Conservation (phyloP, 2,797 vertebrate species). For the Chiroxiphia lanceolata region DNA sequence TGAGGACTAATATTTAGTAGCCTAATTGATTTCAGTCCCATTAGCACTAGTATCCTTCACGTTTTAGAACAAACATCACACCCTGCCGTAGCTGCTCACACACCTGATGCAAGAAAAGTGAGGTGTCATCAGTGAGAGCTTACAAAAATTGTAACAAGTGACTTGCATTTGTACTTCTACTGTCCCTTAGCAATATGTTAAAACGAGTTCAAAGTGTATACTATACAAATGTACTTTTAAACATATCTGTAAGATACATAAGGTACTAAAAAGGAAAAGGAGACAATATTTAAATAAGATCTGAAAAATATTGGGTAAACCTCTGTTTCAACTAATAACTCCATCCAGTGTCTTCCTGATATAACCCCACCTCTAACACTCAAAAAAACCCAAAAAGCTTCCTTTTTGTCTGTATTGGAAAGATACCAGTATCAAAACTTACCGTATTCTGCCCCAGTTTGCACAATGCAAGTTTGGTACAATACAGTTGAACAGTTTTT, state of each 20-base stretch:
- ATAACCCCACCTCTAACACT: neutral
- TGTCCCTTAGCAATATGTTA: neutral
- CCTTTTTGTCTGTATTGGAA: neutral
- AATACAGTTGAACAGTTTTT: neutral
- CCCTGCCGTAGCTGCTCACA: neutral
- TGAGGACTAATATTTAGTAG: neutral
- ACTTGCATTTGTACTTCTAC: neutral
- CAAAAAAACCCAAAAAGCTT: neutral
- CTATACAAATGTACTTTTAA: neutral
- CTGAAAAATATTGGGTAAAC: neutral
- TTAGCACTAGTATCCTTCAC: neutral
- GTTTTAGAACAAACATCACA: neutral
- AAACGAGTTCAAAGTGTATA: fast-evolving
- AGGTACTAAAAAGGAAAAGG: neutral
- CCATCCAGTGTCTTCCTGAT: neutral
- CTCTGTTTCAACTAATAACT: neutral
- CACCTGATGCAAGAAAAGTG: neutral
- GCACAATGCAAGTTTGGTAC: neutral
- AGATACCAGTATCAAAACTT: neutral
- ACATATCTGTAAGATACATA: neutral
- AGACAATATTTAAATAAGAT: neutral
- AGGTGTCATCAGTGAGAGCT: neutral
- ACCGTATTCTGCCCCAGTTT: neutral
- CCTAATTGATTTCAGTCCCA: neutral
- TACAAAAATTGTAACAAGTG: neutral